phyloP scores from a whole-genome alignment of 2,888 invertebrate genomes.

The Scelioninae gen. 1 region DNA sequence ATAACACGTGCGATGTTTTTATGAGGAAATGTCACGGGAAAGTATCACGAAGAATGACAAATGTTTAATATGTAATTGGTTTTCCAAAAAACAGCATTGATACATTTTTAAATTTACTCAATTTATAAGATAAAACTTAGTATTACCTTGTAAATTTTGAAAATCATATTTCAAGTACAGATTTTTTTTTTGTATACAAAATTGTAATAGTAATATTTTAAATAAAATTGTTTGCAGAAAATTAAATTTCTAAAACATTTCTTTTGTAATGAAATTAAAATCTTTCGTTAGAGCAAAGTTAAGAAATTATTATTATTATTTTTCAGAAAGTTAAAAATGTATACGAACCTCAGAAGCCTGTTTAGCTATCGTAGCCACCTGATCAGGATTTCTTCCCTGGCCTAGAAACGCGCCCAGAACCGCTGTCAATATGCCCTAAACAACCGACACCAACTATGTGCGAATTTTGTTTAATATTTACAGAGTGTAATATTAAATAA shows the following conservation, averaged over 20 bases:
- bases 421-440: slow-evolving; percentile 96
- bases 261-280: no score
- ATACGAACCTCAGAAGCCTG: slow-evolving; percentile 96
- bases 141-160: no score
- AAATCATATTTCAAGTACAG: no score
- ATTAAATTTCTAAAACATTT: no score
- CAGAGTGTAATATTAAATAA: slow-evolving; percentile 59
- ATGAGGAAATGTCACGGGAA: slow-evolving; percentile 11
- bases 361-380: slow-evolving; percentile 96
- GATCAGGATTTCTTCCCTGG: slow-evolving; percentile 93
- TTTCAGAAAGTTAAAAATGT: slow-evolving; percentile 48
- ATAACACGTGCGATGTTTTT: slow-evolving; percentile 29
- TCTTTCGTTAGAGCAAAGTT: neutral
- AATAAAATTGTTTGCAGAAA: no score
- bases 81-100: no score
- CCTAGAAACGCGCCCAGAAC: slow-evolving; percentile 96
- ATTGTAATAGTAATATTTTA: no score
- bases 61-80: neutral
- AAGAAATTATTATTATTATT: slow-evolving; percentile 2
- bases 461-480: slow-evolving; percentile 72
- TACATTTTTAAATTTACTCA: no score
- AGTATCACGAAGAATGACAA: slow-evolving; percentile 33
- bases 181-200: no score
- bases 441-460: slow-evolving; percentile 84
- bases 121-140: no score